Evolutionary conservation across 2,113 vertebrate genomes (phyloP).

Genomic region (Ameiurus melas): DNA sequence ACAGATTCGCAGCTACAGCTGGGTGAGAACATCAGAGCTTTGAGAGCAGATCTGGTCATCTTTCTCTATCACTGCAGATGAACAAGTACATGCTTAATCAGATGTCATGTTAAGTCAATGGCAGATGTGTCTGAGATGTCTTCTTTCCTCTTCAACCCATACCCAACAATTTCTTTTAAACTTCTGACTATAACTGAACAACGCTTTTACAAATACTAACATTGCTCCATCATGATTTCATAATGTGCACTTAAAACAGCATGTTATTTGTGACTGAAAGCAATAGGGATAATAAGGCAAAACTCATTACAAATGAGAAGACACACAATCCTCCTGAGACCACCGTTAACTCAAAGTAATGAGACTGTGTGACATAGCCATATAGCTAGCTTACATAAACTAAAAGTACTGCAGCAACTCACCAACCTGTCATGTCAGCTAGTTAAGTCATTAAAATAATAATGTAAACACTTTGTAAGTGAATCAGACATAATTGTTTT

Average conservation of each 20-base stretch:
- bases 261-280: not conserved
- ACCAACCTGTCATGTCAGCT: not conserved
- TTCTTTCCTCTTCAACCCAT: not conserved
- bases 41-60: constrained; percentile 29
- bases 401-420: not conserved
- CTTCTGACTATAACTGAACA: not conserved
- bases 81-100: constrained; percentile 9
- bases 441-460: not conserved
- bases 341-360: not conserved
- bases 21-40: constrained; percentile 14
- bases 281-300: not conserved
- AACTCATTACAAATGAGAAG: not conserved
- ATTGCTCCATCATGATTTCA: not conserved
- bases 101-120: not conserved
- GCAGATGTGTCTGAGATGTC: not conserved
- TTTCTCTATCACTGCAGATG: constrained; percentile 22
- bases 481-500: not conserved
- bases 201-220: not conserved
- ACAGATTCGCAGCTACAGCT: not conserved
- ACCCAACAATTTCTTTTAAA: not conserved
- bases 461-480: not conserved
- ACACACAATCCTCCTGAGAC: not conserved
- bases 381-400: not conserved
- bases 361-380: not conserved
- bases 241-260: not conserved